These are phyloP conservation scores for Myotis davidii DNA, from an alignment of 2,113 vertebrate genomes.

Conservation along the genomic window DNA sequence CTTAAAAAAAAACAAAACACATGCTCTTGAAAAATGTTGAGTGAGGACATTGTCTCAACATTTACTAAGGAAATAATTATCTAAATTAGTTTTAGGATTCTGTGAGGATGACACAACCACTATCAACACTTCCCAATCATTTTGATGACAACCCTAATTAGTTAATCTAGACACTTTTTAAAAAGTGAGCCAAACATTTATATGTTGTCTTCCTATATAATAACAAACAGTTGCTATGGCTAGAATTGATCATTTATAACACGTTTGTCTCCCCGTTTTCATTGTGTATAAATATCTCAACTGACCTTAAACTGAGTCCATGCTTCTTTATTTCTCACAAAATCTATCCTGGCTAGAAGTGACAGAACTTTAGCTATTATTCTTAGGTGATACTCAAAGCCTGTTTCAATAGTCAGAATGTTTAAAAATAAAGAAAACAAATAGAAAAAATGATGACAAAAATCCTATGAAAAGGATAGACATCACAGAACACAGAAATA, in stretches of 20 bases:
- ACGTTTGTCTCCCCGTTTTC: not conserved
- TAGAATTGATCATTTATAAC: not conserved
- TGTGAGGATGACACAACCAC: fast-evolving
- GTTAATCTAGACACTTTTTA: not conserved
- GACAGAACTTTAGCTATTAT: not conserved
- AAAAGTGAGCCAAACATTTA: not conserved
- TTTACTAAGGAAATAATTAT: not conserved
- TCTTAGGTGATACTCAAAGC: not conserved
- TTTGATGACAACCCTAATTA: not conserved
- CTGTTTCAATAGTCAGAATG: not conserved
- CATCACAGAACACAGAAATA: not conserved
- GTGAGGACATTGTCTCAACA: not conserved
- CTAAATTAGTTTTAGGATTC: not conserved
- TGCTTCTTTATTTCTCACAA: not conserved
- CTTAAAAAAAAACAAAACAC: not conserved
- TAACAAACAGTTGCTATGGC: not conserved
- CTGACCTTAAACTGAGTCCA: not conserved
- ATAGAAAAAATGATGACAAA: not conserved
- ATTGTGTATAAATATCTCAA: not conserved
- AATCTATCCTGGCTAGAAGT: not conserved
- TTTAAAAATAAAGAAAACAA: not conserved
- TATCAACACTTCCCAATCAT: not conserved
- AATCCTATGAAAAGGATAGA: not conserved
- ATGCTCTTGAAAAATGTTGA: not conserved
- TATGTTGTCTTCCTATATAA: not conserved